phyloP scores from a whole-genome alignment of 37 sponge, comb jelly and placozoan species.

The Axinella damicornis region DNA sequence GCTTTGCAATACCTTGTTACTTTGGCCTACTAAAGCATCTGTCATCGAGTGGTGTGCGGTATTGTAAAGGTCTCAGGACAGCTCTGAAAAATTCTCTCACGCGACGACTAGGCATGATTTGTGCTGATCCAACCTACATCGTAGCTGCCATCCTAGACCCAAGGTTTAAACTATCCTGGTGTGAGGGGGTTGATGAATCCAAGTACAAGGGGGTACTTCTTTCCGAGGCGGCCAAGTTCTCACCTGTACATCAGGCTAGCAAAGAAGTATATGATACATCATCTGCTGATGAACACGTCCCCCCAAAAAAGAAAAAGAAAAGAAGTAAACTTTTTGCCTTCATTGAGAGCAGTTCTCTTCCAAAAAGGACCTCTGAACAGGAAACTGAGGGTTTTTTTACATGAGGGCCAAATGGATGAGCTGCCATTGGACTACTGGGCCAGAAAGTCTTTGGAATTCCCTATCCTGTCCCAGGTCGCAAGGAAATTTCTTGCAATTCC shows the following conservation, averaged over 20 bases:
- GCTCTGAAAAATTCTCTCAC: too few species aligned
- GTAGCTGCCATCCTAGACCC: not conserved
- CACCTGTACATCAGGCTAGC: not conserved
- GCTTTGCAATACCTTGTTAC: too few species aligned
- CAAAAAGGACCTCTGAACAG: not conserved
- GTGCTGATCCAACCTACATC: too few species aligned
- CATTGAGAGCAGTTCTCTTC: not conserved
- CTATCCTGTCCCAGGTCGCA: not conserved
- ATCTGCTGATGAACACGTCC: not conserved
- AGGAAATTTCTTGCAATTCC: not conserved
- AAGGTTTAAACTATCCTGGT: conserved; percentile 23
- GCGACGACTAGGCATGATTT: too few species aligned
- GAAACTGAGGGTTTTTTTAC: not conserved
- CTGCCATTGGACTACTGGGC: not conserved
- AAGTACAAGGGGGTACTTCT: not conserved
- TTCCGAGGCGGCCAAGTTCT: not conserved
- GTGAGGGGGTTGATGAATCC: conserved; percentile 3
- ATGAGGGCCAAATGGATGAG: not conserved
- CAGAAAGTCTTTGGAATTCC: not conserved
- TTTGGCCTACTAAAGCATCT: too few species aligned
- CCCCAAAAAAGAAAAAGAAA: conserved; percentile 4
- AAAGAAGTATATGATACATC: not conserved
- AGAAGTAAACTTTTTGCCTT: not conserved
- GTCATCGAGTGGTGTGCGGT: too few species aligned
- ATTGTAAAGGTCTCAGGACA: too few species aligned